Evolutionary conservation across 2,888 invertebrate species (phyloP).

Genomic region (Epirrhoe alternata): DNA sequence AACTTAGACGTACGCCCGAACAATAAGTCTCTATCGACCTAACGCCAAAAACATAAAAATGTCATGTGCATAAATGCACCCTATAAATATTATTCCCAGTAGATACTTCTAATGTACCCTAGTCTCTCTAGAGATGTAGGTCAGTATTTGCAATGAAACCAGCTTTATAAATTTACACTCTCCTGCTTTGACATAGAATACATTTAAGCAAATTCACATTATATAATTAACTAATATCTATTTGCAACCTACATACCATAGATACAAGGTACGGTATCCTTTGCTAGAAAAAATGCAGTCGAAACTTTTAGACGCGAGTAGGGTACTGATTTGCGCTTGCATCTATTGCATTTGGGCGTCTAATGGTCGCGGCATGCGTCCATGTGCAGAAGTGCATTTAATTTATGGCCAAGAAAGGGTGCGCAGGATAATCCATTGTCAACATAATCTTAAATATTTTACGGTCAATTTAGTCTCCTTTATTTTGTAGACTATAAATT

Average conservation of each 20-base stretch:
- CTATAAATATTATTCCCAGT: constrained; percentile 82
- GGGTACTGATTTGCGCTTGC: constrained; percentile 70
- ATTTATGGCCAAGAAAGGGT: constrained; percentile 80
- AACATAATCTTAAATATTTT: constrained; percentile 80
- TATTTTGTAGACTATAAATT: constrained; percentile 68
- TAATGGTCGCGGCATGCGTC: constrained; percentile 77
- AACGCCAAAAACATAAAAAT: constrained; percentile 81
- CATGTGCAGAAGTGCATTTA: constrained; percentile 69
- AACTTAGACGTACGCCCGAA: constrained; percentile 44
- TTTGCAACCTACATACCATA: constrained; percentile 13
- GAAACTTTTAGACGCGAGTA: constrained; percentile 43
- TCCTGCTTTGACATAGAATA: constrained; percentile 53
- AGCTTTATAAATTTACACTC: constrained; percentile 54
- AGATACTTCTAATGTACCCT: constrained; percentile 73
- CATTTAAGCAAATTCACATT: constrained; percentile 41
- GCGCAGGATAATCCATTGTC: constrained; percentile 69
- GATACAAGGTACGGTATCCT: constrained; percentile 20
- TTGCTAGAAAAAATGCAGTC: constrained; percentile 16
- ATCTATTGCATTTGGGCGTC: constrained; percentile 69
- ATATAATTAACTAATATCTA: not conserved
- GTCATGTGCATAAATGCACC: constrained; percentile 82
- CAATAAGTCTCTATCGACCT: constrained; percentile 67
- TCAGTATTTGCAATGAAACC: constrained; percentile 68
- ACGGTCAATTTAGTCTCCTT: constrained; percentile 69
- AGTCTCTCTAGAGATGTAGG: constrained; percentile 81